Percentiles rank a stretch among this genome's conserved stretches.
These are phyloP conservation scores for Chrosomus eos DNA, from an alignment of 2,797 vertebrate species.

Conservation along the genomic window DNA sequence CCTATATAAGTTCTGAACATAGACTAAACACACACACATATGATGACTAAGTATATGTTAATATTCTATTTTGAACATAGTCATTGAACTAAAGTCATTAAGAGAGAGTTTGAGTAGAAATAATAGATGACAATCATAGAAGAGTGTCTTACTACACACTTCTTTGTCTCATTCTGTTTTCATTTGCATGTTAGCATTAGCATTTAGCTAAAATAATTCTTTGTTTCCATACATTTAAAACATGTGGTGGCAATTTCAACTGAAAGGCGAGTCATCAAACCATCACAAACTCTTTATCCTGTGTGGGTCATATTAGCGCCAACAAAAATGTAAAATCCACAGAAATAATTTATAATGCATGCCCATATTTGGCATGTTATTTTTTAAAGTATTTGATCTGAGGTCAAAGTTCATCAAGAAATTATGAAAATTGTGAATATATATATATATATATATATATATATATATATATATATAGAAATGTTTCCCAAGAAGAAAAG, in stretches of 20 bases:
- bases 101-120: background rate
- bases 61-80: background rate
- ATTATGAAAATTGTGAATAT: background rate
- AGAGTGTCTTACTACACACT: background rate
- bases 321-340: background rate
- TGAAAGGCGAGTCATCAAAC: background rate
- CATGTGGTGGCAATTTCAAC: background rate
- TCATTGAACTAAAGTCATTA: background rate
- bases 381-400: background rate
- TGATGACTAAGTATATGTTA: background rate
- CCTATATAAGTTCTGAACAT: background rate
- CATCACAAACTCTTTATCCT: background rate
- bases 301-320: background rate
- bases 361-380: background rate
- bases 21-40: background rate
- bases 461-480: too few species aligned
- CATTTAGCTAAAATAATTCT: background rate
- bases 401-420: background rate
- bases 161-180: background rate
- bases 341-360: background rate
- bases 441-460: too few species aligned
- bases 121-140: background rate
- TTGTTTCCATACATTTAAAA: background rate
- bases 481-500: background rate
- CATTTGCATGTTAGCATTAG: background rate